Evolutionary conservation across 2,797 vertebrate genomes (phyloP).

Genomic region (Bryconaethiops microstoma): DNA sequence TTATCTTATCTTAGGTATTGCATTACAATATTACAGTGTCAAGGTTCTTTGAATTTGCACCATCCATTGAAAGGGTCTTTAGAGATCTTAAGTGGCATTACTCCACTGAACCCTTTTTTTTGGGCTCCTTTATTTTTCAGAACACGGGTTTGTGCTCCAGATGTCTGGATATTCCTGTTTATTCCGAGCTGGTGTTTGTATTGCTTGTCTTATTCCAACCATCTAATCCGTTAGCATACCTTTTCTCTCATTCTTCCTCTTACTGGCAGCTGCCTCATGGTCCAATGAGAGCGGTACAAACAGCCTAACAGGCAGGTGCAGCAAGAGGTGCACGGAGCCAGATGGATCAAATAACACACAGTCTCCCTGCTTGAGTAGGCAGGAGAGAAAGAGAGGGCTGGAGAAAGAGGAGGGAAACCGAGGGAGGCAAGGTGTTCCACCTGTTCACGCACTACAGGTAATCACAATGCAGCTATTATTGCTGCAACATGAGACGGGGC

Average conservation of each 20-base stretch:
- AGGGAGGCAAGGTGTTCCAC: constrained; percentile 44
- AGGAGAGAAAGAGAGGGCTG: constrained; percentile 32
- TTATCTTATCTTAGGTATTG: too few species aligned
- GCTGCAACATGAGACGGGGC: constrained; percentile 28
- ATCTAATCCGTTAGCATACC: not conserved
- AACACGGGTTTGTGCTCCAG: not conserved
- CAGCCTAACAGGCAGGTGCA: constrained; percentile 35
- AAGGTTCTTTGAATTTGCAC: not conserved
- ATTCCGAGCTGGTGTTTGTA: not conserved
- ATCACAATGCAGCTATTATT: constrained; percentile 45
- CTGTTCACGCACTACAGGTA: constrained; percentile 47
- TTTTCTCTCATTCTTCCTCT: constrained; percentile 21
- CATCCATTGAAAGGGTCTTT: too few species aligned
- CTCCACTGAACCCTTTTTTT: not conserved
- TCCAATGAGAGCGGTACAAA: constrained; percentile 30
- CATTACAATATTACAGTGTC: not conserved
- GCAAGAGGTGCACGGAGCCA: constrained; percentile 21
- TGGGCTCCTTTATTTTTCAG: not conserved
- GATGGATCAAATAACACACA: constrained; percentile 51
- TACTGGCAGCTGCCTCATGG: constrained; percentile 6
- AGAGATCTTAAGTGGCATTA: not conserved
- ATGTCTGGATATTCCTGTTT: not conserved
- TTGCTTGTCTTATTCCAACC: constrained; percentile 28
- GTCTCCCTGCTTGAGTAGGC: constrained; percentile 28
- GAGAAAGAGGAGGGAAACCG: constrained; percentile 3